Evolutionary conservation across 1,140 invertebrate species (phyloP).

Genomic region (Drosophila triauraria): DNA sequence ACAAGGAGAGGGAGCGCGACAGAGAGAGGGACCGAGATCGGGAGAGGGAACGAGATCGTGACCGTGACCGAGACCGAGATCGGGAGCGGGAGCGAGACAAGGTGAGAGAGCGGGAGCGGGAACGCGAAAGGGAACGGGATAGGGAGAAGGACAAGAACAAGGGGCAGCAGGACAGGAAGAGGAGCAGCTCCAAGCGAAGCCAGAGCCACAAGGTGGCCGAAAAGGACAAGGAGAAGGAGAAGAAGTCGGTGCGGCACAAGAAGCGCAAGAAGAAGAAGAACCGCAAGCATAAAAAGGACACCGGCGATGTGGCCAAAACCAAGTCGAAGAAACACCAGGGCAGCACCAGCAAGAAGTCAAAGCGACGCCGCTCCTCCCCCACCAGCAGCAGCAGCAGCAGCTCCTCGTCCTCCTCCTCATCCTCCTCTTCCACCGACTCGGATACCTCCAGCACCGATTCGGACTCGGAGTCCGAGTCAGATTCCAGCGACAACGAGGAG

Average conservation of each 20-base stretch:
- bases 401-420: conserved; percentile 20
- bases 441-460: conserved; percentile 19
- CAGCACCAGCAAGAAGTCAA: conserved; percentile 61
- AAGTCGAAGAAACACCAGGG: conserved; percentile 47
- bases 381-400: conserved; percentile 35
- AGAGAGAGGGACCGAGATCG: conserved; percentile 12
- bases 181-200: conserved; percentile 37
- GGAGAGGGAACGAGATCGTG: conserved; percentile 8
- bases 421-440: conserved; percentile 36
- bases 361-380: conserved; percentile 58
- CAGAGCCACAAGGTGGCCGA: conserved; percentile 33
- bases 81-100: not conserved
- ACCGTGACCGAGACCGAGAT: not conserved
- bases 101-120: not conserved
- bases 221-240: conserved; percentile 42
- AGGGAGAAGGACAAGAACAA: conserved; percentile 32
- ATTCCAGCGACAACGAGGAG: conserved; percentile 82
- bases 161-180: conserved; percentile 12
- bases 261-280: conserved; percentile 64
- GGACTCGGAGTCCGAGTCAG: conserved; percentile 61
- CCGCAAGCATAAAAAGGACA: conserved; percentile 56
- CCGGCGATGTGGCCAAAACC: conserved; percentile 25
- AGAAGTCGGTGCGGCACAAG: conserved; percentile 66
- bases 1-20: conserved; percentile 6
- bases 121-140: not conserved